A percentile compares a stretch with the other conserved stretches of the same genome.
Conservation (phyloP, 2,888 invertebrate genomes). For the Eupelmus urozonus region DNA sequence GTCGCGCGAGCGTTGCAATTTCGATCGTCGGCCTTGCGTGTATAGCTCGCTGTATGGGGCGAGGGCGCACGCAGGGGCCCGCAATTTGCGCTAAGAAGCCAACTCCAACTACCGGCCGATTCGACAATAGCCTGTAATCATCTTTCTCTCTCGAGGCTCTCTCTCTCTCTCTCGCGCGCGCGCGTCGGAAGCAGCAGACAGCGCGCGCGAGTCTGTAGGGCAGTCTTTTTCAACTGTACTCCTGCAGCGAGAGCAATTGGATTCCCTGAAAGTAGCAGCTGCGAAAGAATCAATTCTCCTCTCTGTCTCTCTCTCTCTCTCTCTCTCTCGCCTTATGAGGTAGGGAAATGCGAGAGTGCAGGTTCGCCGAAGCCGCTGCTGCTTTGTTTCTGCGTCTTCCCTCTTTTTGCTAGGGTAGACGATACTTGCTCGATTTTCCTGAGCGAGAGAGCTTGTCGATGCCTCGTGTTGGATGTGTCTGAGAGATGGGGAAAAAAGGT, state of each 20-base stretch:
- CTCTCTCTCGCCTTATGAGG: slow-evolving; percentile 44
- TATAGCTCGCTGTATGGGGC: background rate
- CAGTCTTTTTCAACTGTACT: slow-evolving; percentile 26
- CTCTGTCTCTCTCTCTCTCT: background rate
- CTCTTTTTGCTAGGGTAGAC: background rate
- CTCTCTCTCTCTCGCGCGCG: too few species aligned
- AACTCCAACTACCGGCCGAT: slow-evolving; percentile 8
- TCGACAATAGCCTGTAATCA: slow-evolving; percentile 54
- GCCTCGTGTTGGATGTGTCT: too few species aligned
- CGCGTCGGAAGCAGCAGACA: slow-evolving; percentile 21
- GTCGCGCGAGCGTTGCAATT: slow-evolving; percentile 18
- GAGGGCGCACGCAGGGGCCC: background rate
- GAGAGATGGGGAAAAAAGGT: too few species aligned
- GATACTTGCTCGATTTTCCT: background rate
- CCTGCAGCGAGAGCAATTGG: slow-evolving; percentile 24
- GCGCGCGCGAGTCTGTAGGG: background rate
- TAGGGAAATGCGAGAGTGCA: slow-evolving; percentile 44
- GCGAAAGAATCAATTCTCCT: background rate
- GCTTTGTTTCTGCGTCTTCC: slow-evolving; percentile 37
- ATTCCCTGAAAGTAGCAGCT: slow-evolving; percentile 47
- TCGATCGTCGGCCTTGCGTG: background rate
- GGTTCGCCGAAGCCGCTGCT: background rate
- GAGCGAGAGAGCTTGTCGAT: background rate
- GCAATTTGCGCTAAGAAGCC: slow-evolving; percentile 42
- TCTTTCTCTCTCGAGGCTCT: background rate